Evolutionary conservation across 2,113 vertebrate species (phyloP), one percentile per base, ranked within the genome.

Genomic region (Taurulus bubalis): DNA sequence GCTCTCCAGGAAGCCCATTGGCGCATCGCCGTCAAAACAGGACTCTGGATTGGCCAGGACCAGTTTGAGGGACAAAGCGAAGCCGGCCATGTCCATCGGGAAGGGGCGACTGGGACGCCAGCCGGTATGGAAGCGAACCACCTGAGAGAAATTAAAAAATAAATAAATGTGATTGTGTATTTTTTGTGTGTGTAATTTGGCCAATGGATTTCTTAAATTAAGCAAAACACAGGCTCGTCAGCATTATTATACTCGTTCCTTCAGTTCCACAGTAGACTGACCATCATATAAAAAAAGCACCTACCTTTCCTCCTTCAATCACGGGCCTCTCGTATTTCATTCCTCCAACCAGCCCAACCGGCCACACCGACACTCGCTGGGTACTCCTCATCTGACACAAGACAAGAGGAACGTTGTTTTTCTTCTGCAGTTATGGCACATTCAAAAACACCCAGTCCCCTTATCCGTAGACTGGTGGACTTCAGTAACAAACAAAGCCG

Each of bases 61-160:
- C 82, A 96, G 90, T 40, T 90, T 92, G 58, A 98, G 93, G 36
- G 97, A 95, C 3, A 97, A 94, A 0, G 97, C 96, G 1, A 98
- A 98, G 36, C 96, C 96, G 0, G 97, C 97, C 97, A 98, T 98
- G 88, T 98, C 97, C 76, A 97, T 85, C 0, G 97, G 96, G 87
- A 98, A 98, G 30, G 97, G 97, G 0, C 97, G 95, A 67, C 87
- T 95, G 47, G 97, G 96, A 60, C 96, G 96, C 97, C 97, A 98
- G 12, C 96, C 97, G 0, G 97, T 97, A 80, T 97, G 96, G 87
- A 98, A 98, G 26, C 96, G 95, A n/a, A 96, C 91, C 1, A 94
- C 93, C 93, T 94, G 18, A 16, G 58, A 36, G 8, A 6, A 74
- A 20, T 6, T 30, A n/a, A 55, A 58, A 75, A 1, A 26, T 5